phyloP scores from a whole-genome alignment of 2,113 vertebrate genomes.

The Ovis aries region DNA sequence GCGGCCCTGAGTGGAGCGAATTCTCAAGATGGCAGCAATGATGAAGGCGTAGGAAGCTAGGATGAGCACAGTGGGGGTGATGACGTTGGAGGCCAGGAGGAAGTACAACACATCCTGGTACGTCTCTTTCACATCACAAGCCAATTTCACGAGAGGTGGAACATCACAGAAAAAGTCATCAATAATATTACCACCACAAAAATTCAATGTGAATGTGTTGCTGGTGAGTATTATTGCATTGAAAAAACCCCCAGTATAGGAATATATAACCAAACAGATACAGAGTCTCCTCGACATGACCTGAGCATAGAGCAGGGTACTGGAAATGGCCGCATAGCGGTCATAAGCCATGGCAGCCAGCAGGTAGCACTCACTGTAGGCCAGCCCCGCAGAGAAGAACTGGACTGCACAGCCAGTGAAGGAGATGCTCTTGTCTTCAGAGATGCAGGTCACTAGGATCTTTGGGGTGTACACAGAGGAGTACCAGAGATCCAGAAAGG shows the following conservation, averaged over 20 bases:
- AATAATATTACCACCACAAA: conserved; percentile 57
- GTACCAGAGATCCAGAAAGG: conserved; percentile 55
- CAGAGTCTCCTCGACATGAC: conserved; percentile 39
- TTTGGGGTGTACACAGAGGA: conserved; percentile 53
- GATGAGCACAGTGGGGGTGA: not conserved
- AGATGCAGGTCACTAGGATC: conserved; percentile 43
- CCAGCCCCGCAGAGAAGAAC: conserved; percentile 38
- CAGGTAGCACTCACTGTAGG: conserved; percentile 44
- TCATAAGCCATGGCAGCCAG: conserved; percentile 65
- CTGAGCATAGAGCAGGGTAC: conserved; percentile 37
- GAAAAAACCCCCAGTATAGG: conserved; percentile 18
- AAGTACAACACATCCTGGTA: conserved; percentile 50
- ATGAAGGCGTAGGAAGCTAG: conserved; percentile 43
- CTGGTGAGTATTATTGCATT: conserved; percentile 27
- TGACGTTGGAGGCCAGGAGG: conserved; percentile 60
- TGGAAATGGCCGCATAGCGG: conserved; percentile 41
- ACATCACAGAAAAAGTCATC: conserved; percentile 79
- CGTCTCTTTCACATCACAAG: conserved; percentile 33
- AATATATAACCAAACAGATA: not conserved
- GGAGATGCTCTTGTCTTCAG: conserved; percentile 51
- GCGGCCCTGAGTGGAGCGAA: conserved; percentile 4
- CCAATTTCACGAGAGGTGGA: conserved; percentile 62
- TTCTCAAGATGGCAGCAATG: not conserved
- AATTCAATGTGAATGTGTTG: conserved; percentile 25
- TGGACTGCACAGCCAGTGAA: conserved; percentile 39